Conservation (phyloP, 2,888 invertebrate genomes). For the Orthosia cruda region DNA sequence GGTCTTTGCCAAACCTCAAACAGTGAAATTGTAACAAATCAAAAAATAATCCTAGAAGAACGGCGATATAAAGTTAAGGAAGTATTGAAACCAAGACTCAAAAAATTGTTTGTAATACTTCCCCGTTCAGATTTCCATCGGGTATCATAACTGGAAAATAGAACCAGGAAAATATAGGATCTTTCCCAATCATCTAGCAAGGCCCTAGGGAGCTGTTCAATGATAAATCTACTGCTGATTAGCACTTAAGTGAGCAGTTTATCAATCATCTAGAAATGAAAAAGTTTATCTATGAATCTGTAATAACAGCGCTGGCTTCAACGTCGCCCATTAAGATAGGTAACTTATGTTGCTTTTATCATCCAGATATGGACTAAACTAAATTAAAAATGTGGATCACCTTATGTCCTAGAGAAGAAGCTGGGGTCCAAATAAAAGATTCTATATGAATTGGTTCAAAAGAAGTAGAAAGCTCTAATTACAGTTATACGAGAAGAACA, state of each 20-base stretch:
- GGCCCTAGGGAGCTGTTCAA: background rate
- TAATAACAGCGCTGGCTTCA: background rate
- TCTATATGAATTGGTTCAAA: too few species aligned
- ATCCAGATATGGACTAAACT: too few species aligned
- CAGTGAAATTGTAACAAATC: background rate
- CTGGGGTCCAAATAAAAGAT: too few species aligned
- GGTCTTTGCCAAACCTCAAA: background rate
- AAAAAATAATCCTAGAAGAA: background rate
- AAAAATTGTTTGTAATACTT: background rate
- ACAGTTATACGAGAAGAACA: too few species aligned
- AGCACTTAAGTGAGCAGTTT: constrained; percentile 9
- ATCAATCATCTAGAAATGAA: constrained; percentile 21
- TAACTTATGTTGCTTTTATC: too few species aligned
- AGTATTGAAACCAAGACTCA: background rate
- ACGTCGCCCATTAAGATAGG: too few species aligned
- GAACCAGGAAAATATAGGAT: constrained; percentile 16
- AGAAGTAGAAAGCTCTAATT: too few species aligned
- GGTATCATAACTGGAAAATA: constrained; percentile 7
- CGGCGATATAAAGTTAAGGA: background rate
- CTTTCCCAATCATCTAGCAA: constrained; percentile 5
- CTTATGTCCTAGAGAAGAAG: too few species aligned
- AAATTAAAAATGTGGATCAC: too few species aligned
- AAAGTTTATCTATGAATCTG: constrained; percentile 5
- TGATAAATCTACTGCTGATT: constrained; percentile 2
- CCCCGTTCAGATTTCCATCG: background rate